Evolutionary conservation across 2,797 vertebrate species (phyloP).

Genomic region (Hapalemur alaotrensis): DNA sequence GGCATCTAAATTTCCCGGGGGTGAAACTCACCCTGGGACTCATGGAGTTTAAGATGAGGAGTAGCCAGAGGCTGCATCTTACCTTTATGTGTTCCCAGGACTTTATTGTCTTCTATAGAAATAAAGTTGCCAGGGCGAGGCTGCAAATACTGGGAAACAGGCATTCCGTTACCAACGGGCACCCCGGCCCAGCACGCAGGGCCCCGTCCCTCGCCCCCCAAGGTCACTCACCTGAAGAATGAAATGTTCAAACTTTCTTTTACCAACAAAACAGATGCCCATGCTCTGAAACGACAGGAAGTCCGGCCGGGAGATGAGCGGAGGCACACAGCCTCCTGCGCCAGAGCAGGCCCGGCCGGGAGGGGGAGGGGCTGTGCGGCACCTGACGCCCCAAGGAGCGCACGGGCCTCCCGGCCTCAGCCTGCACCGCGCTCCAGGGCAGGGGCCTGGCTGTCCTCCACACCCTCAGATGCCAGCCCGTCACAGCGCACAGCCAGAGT

Average conservation of each 20-base stretch:
- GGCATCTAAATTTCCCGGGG: too few species aligned
- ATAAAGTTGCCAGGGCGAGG: conserved; percentile 93
- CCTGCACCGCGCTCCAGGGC: too few species aligned
- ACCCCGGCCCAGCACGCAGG: accelerated
- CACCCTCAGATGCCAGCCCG: background rate
- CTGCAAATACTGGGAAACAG: conserved; percentile 90
- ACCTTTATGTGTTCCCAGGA: conserved; percentile 95
- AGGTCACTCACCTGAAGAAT: conserved; percentile 91
- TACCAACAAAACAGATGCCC: conserved; percentile 97
- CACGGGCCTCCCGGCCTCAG: accelerated
- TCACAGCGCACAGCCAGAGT: accelerated
- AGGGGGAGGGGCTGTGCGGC: background rate
- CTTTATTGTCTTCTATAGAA: conserved; percentile 92
- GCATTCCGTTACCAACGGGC: accelerated
- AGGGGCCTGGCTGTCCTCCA: background rate
- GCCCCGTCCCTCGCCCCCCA: accelerated
- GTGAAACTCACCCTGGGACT: accelerated
- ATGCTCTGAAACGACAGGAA: conserved; percentile 90
- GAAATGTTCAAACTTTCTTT: conserved; percentile 95
- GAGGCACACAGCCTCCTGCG: accelerated
- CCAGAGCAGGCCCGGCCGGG: accelerated
- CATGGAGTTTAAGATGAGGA: accelerated
- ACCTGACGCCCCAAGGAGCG: accelerated
- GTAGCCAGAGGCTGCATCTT: background rate
- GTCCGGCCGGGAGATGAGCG: accelerated